Evolutionary conservation across 2,113 vertebrate genomes (phyloP).

Genomic region (Ahaetulla prasina): DNA sequence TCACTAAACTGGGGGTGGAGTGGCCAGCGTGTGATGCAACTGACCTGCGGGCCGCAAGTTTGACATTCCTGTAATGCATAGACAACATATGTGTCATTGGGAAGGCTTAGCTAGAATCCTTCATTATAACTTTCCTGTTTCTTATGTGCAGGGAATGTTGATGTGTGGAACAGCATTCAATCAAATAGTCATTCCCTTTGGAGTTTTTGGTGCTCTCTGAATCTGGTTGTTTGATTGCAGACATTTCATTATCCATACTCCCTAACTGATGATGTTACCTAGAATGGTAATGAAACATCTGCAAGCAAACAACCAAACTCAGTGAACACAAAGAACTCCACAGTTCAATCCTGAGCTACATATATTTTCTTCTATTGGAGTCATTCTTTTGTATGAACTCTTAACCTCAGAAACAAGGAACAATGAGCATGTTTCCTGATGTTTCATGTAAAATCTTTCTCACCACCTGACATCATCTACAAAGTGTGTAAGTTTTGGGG

Average conservation of each 20-base stretch:
- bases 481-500: not conserved
- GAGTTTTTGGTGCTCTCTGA: not conserved
- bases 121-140: not conserved
- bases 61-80: no score
- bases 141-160: not conserved
- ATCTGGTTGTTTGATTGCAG: not conserved
- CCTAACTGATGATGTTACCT: not conserved
- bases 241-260: not conserved
- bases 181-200: not conserved
- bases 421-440: not conserved
- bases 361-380: not conserved
- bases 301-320: not conserved
- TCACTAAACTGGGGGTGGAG: no score
- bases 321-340: not conserved
- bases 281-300: not conserved
- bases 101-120: no score
- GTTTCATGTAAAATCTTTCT: not conserved
- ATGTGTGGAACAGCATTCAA: not conserved
- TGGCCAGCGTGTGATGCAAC: no score
- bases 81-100: not conserved
- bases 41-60: no score
- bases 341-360: not conserved
- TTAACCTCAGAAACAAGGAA: not conserved
- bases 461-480: not conserved
- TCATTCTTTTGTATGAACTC: not conserved